These are phyloP conservation scores for Anastatus disparis DNA, from an alignment of 1,140 invertebrate species.

Conservation along the genomic window DNA sequence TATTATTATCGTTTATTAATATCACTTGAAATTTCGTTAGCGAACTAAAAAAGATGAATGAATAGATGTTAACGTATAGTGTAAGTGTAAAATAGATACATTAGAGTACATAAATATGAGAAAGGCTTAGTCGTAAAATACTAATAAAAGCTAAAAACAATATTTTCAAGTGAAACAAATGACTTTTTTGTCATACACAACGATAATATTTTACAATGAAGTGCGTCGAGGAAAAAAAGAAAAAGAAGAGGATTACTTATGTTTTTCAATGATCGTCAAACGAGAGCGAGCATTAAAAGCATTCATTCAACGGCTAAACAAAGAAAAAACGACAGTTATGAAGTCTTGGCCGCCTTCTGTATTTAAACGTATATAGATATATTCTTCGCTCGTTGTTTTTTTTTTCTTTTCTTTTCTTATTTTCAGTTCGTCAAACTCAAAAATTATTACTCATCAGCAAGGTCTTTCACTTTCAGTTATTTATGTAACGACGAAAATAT, in stretches of 20 bases:
- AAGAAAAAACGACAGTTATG: constrained; percentile 33
- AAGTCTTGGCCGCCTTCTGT: no score
- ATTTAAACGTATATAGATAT: no score
- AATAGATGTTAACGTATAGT: not conserved
- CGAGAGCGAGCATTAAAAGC: constrained; percentile 18
- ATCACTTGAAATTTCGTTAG: no score
- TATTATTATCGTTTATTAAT: no score
- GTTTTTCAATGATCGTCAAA: not conserved
- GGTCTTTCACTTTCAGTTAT: constrained; percentile 4
- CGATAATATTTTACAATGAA: not conserved
- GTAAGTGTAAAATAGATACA: no score
- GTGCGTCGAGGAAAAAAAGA: not conserved
- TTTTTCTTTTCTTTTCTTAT: constrained; percentile 17
- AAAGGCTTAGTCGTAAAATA: not conserved
- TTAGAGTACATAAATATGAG: not conserved
- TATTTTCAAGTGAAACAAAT: constrained; percentile 28
- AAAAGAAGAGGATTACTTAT: no score
- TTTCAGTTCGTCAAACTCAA: constrained; percentile 30
- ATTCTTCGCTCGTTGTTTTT: no score
- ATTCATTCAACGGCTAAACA: constrained; percentile 22
- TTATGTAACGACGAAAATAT: not conserved
- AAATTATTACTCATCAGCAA: constrained; percentile 27
- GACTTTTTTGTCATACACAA: constrained; percentile 11
- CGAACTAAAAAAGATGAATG: not conserved
- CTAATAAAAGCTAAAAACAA: not conserved